Base-by-base conservation (phyloP, 2,797 vertebrate genomes). In the Neosilurus mollespiculum region DNA sequence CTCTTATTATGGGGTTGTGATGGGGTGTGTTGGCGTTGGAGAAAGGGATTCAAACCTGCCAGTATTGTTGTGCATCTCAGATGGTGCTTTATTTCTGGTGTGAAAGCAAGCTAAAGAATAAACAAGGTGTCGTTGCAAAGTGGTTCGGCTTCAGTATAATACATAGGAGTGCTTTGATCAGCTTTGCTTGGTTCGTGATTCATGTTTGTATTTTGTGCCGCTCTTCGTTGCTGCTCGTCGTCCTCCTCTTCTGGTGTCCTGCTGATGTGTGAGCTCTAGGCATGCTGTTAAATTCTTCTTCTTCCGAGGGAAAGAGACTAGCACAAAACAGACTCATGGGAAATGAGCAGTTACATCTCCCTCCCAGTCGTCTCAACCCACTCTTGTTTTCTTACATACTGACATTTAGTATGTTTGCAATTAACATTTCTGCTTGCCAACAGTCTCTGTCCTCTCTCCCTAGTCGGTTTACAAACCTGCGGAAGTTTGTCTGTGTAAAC, bases 301-400 rank as follows among this genome's bases (percentile, higher is more conserved):
- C 82, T 87, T 88, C 81, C 79, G 73, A 75, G 80, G 73, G 83
- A 69, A 83, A 84, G 83, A 71, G 72, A 81, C 72, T 85, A 72
- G 81, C 22, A 30, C 43, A 54, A 70, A 78, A 30, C 81, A 78
- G 79, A 56, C 58, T 72, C 58, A 37, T 34, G 69, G 79, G 87
- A 87, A 87, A 88, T 85, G 79, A 88, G 81, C 11, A 53, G 84
- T 85, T 88, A 71, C 64, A 24, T 83, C 70, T 86, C 30, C 34
- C 78, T 86, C 77, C 78, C 84, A 84, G 81, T 78, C 64, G 58
- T 86, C 75, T 81, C 81, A 86, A 78, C 86, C 87, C 82, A 84
- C 78, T 83, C 83, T 79, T 87, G 83, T 87, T 85, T 87, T 87
- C 82, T 80, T 66, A 34, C 58, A 80, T 79, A 84, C 82, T 81